Evolutionary conservation across 2,113 vertebrate species (phyloP).

Genomic region (Leptocoma aspasia): DNA sequence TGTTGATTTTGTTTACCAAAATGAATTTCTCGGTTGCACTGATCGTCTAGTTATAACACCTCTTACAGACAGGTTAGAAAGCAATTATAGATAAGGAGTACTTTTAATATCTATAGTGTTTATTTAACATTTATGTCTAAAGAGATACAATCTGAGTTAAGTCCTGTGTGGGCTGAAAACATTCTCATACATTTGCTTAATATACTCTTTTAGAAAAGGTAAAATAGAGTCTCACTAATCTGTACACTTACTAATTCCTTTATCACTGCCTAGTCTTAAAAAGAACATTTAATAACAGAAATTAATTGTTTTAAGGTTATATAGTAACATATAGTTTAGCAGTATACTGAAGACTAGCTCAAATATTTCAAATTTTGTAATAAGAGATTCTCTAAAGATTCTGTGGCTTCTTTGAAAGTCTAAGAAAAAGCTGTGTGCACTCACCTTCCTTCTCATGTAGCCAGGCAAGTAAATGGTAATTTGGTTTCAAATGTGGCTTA

Average conservation of each 20-base stretch:
- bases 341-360: neutral
- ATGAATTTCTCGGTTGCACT: conserved; percentile 91
- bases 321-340: neutral
- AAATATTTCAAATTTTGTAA: neutral
- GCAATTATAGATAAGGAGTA: neutral
- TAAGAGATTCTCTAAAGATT: neutral
- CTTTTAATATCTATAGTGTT: neutral
- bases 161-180: neutral
- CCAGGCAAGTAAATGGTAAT: neutral
- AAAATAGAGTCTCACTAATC: neutral
- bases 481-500: neutral
- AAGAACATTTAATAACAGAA: neutral
- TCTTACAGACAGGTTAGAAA: conserved; percentile 85
- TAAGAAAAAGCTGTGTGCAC: neutral
- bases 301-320: neutral
- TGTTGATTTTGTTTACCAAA: conserved; percentile 89
- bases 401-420: neutral
- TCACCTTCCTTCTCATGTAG: neutral
- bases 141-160: neutral
- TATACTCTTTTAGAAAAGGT: neutral
- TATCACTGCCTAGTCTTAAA: neutral
- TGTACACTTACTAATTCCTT: neutral
- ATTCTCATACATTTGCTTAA: neutral
- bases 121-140: neutral
- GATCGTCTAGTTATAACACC: conserved; percentile 92